Conservation (phyloP, 2,888 invertebrate genomes). For the Magallana nippona region DNA sequence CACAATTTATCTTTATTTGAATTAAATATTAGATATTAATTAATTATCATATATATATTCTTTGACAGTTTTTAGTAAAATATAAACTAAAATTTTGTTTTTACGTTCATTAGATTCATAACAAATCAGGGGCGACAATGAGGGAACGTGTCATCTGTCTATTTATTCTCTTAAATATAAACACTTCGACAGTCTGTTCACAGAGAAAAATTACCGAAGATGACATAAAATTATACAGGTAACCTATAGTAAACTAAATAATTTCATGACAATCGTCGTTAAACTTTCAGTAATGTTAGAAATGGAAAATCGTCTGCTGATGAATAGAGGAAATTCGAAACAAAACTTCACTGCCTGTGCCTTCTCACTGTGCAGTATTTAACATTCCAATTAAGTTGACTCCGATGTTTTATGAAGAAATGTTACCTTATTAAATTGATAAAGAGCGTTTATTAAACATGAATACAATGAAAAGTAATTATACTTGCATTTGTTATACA, state of each 20-base stretch:
- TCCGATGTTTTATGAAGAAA: too few relatives aligned
- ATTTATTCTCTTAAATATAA: conserved; percentile 38
- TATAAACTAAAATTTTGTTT: background rate
- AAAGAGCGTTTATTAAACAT: too few relatives aligned
- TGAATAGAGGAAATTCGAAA: conserved; percentile 9
- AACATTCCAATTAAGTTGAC: too few relatives aligned
- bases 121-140: conserved; percentile 40
- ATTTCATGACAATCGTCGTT: background rate
- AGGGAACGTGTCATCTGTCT: conserved; percentile 44
- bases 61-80: too few relatives aligned
- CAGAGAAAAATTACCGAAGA: conserved; percentile 47
- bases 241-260: background rate
- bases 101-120: background rate
- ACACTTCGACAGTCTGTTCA: background rate
- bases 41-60: too few relatives aligned
- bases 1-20: too few relatives aligned
- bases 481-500: too few relatives aligned
- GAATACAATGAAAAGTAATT: too few relatives aligned
- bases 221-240: conserved; percentile 60
- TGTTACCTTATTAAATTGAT: too few relatives aligned
- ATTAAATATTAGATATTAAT: background rate
- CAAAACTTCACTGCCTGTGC: background rate
- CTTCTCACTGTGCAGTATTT: too few relatives aligned
- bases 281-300: background rate
- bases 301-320: background rate